Evolutionary conservation across 2,113 vertebrate species (phyloP), one percentile per base, ranked within the genome.

Genomic region (Cephalopholis sonnerati): DNA sequence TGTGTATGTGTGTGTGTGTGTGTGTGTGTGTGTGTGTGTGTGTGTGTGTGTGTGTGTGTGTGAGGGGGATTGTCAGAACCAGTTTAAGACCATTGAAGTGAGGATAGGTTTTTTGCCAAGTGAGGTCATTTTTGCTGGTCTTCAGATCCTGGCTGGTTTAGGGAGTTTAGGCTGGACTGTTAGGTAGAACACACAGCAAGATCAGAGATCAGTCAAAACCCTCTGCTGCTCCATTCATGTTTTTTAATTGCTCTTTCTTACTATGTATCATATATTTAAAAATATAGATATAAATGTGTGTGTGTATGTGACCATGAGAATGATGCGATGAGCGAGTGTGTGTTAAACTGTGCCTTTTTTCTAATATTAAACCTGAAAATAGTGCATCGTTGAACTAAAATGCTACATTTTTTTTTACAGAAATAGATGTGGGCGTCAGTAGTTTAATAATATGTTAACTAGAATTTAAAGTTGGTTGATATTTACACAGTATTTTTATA

Each of bases 21-120:
- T 81, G 78, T 53, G 54, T 16, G 59, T 46, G 68, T 41, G 50
- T 7, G 51, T 36, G 46, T 0, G 58, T 24, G 53, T 15, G 27
- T 5, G 78, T 18, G 61, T 29, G 63, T 32, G 62, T 48, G 74
- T 27, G 63, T 46, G 12, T 48, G 39, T 13, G 15, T 41, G 18
- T 12, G 8, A 3, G 39, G 51, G 72, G 36, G 59, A 57, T 76
- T 85, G 71, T 91, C 77, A 87, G 46, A 81, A 76, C 50, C 39
- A 67, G 62, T 88, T 89, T 81, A 82, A 69, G 83, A 84, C 39
- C 48, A 57, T 17, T 82, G 69, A 77, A 67, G 50, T 76, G 75
- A 80, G 55, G n/a, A 70, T 41, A 10, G 4, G 2, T 54, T 64
- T 73, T 75, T 76, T 77, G 9, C 29, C 57, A 53, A 41, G 44